Conservation (phyloP, 2,113 vertebrate species). For the Anguilla japonica region DNA sequence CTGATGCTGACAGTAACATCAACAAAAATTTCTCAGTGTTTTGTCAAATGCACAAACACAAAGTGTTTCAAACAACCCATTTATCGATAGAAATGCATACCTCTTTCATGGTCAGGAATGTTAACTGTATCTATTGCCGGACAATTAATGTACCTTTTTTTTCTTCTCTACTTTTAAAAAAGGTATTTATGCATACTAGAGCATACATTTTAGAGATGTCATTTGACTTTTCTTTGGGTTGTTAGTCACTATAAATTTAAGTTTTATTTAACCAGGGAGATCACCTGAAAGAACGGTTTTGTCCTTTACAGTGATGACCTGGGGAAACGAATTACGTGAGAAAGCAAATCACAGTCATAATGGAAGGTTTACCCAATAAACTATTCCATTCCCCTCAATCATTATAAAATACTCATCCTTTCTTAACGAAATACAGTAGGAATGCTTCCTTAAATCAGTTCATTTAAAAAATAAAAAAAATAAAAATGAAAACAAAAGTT, state of each 20-base stretch:
- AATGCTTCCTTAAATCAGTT: not conserved
- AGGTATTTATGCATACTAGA: not conserved
- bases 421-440: slow-evolving; percentile 5
- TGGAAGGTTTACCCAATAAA: slow-evolving; percentile 2
- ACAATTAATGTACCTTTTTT: not conserved
- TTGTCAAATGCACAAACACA: slow-evolving; percentile 23
- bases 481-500: not conserved
- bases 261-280: not conserved
- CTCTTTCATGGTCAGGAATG: slow-evolving; percentile 45
- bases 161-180: not conserved
- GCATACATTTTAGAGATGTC: not conserved
- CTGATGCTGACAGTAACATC: slow-evolving; percentile 56
- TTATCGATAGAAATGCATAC: slow-evolving; percentile 28
- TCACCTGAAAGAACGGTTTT: not conserved
- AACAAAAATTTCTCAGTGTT: not conserved
- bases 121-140: slow-evolving; percentile 16
- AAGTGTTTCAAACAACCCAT: slow-evolving; percentile 29
- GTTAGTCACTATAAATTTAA: not conserved
- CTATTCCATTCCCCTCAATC: slow-evolving; percentile 9
- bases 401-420: not conserved
- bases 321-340: not conserved
- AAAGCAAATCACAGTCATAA: not conserved
- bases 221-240: not conserved
- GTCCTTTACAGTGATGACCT: not conserved
- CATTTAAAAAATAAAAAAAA: not conserved